These are phyloP conservation scores for Psilanteris sp. DNA, from an alignment of 1,140 invertebrate genomes.

Conservation along the genomic window DNA sequence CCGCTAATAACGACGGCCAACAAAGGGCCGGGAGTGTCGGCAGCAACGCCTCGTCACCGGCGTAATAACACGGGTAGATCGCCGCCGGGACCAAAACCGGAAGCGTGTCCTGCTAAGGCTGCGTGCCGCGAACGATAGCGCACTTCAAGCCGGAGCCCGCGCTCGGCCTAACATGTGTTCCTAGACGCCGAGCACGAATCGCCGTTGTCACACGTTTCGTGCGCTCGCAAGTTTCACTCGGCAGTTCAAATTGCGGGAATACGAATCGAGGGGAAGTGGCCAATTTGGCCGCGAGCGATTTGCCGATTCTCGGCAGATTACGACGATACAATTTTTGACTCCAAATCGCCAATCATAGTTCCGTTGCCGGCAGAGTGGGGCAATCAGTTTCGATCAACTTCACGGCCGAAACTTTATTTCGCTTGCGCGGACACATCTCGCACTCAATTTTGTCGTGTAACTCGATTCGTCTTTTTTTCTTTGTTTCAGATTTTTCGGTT, in stretches of 20 bases:
- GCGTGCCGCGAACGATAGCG: conserved; percentile 60
- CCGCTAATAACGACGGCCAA: conserved; percentile 53
- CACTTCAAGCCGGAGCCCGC: background rate
- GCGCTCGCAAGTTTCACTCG: too few relatives aligned
- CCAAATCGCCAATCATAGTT: background rate
- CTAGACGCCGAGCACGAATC: background rate
- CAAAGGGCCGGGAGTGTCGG: conserved; percentile 55
- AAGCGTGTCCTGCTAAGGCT: conserved; percentile 57
- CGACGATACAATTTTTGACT: conserved; percentile 10
- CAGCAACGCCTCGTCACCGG: conserved; percentile 47
- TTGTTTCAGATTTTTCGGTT: too few relatives aligned
- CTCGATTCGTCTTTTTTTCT: too few relatives aligned
- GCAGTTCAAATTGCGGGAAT: conserved; percentile 27
- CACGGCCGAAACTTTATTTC: too few relatives aligned
- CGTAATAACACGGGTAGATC: conserved; percentile 49
- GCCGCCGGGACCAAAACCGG: conserved; percentile 48
- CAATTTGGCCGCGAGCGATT: conserved; percentile 25
- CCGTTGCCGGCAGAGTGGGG: background rate
- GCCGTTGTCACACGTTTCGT: conserved; percentile 24
- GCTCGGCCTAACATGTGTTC: conserved; percentile 32
- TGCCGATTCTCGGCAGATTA: conserved; percentile 6
- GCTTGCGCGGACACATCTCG: too few relatives aligned
- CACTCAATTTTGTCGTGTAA: too few relatives aligned
- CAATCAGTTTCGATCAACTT: background rate
- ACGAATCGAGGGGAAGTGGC: conserved; percentile 19